phyloP scores from a whole-genome alignment of 1,140 invertebrate genomes.

The Magallana ariakensis region DNA sequence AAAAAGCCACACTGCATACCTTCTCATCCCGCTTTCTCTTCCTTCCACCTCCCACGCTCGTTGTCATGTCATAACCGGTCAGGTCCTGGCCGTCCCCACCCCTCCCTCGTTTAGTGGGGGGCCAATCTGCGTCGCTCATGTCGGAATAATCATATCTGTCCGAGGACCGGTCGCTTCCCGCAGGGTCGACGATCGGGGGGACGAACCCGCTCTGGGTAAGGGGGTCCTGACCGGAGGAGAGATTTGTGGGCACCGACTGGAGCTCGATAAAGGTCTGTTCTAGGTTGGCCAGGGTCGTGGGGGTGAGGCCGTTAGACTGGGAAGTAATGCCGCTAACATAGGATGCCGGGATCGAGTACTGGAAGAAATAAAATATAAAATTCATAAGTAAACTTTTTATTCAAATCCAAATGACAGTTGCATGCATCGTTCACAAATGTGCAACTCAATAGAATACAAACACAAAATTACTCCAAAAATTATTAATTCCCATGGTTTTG shows the following conservation, averaged over 20 bases:
- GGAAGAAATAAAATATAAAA: conserved; percentile 53
- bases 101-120: conserved; percentile 60
- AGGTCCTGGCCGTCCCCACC: conserved; percentile 38
- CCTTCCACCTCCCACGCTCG: conserved; percentile 58
- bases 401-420: conserved; percentile 13
- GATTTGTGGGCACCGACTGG: conserved; percentile 82
- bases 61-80: conserved; percentile 43
- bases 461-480: background rate
- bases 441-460: background rate
- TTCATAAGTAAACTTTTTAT: background rate
- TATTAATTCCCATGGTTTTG: background rate
- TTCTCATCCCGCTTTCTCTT: conserved; percentile 69
- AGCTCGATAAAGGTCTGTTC: conserved; percentile 87
- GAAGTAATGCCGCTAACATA: conserved; percentile 86
- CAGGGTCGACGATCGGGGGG: conserved; percentile 86
- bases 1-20: conserved; percentile 53
- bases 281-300: conserved; percentile 93
- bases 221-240: conserved; percentile 81
- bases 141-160: conserved; percentile 64
- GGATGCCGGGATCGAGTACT: conserved; percentile 71
- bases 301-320: conserved; percentile 92
- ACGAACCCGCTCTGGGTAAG: conserved; percentile 94
- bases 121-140: conserved; percentile 64
- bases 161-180: conserved; percentile 67
- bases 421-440: background rate